A percentile compares a stretch with the other conserved stretches of the same genome.
These are phyloP conservation scores for Crematogaster levior DNA, from an alignment of 2,888 invertebrate species.

Conservation along the genomic window DNA sequence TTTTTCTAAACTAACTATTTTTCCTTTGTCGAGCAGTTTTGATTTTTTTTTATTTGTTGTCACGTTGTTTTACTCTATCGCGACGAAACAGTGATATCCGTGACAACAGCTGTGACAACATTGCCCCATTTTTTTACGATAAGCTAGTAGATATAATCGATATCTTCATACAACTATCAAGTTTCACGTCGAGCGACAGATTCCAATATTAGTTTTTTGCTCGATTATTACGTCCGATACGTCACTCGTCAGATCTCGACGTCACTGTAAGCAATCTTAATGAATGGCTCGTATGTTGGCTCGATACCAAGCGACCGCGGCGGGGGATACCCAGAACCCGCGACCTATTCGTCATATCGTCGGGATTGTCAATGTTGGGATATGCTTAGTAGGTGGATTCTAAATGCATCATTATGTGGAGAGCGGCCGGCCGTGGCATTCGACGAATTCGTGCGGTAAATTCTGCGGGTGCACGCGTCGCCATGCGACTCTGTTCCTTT, in stretches of 20 bases:
- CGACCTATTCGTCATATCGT: slow-evolving; percentile 63
- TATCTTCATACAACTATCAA: slow-evolving; percentile 38
- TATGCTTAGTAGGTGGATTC: slow-evolving; percentile 49
- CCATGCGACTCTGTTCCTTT: neutral
- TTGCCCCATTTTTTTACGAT: neutral
- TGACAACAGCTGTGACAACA: slow-evolving; percentile 37
- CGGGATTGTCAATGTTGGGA: slow-evolving; percentile 57
- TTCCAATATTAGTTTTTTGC: slow-evolving; percentile 29
- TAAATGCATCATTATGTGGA: slow-evolving; percentile 47
- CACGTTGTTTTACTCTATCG: slow-evolving; percentile 3
- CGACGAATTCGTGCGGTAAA: slow-evolving; percentile 29
- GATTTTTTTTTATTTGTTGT: neutral
- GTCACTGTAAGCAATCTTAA: slow-evolving; percentile 54
- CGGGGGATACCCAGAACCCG: slow-evolving; percentile 51
- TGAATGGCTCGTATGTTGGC: slow-evolving; percentile 72
- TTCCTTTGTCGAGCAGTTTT: neutral
- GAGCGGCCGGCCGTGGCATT: slow-evolving; percentile 12
- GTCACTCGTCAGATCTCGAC: slow-evolving; percentile 12
- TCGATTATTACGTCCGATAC: slow-evolving; percentile 38
- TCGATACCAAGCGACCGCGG: slow-evolving; percentile 56
- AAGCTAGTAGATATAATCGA: slow-evolving; percentile 18
- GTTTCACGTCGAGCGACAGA: slow-evolving; percentile 28
- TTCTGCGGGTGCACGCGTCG: slow-evolving; percentile 14
- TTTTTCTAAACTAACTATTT: too few relatives aligned
- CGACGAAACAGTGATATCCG: slow-evolving; percentile 9